Conservation (phyloP, 2,113 vertebrate species). For the Lynx canadensis region DNA sequence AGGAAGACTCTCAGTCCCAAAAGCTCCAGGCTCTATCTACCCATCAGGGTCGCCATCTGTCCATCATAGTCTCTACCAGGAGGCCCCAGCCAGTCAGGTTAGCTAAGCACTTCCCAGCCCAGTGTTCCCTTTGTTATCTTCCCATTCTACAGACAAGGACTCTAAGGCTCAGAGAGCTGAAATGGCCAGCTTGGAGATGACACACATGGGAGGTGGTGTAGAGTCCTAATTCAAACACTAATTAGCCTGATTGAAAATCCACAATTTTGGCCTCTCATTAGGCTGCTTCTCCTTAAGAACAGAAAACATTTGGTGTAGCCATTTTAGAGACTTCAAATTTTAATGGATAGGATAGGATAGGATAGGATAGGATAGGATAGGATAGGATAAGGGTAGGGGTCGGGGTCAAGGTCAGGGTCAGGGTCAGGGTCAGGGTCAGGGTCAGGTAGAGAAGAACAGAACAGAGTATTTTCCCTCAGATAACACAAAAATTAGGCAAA, state of each 20-base stretch:
- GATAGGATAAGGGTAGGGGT: not conserved
- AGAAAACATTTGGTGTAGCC: not conserved
- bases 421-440: accelerated
- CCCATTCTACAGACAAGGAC: not conserved
- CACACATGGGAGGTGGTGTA: not conserved
- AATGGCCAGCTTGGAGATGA: not conserved
- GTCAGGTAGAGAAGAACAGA: not conserved
- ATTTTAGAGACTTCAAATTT: not conserved
- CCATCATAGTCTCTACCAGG: not conserved
- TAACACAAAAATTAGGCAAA: not conserved
- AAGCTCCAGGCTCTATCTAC: not conserved
- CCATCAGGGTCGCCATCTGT: not conserved
- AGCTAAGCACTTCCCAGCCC: not conserved
- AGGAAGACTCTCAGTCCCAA: not conserved
- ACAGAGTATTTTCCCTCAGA: not conserved
- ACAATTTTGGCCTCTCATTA: not conserved
- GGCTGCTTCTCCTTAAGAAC: not conserved
- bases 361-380: not conserved
- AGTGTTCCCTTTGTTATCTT: not conserved
- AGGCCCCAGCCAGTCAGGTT: no score
- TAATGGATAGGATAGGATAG: not conserved
- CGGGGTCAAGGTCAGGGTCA: no score
- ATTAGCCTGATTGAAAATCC: not conserved
- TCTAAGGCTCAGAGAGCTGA: not conserved
- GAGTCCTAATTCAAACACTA: not conserved